Conservation (phyloP, 2,797 vertebrate genomes). For the Arremon brunneinucha region DNA sequence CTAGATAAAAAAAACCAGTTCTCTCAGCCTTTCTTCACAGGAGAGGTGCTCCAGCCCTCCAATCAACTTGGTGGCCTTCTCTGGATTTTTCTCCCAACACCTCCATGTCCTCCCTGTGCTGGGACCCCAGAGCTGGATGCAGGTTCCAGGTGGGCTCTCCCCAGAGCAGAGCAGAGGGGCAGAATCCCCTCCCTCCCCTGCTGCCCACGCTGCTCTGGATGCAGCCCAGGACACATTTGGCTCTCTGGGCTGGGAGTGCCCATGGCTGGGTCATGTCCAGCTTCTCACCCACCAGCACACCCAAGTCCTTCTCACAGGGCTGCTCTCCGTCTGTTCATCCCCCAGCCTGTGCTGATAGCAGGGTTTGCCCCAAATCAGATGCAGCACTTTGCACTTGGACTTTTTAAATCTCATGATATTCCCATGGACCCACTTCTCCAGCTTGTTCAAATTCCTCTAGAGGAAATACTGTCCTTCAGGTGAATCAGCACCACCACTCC, state of each 20-base stretch:
- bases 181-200: not conserved
- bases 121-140: not conserved
- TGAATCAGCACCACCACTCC: not conserved
- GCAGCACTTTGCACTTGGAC: too few relatives aligned
- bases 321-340: rapidly evolving
- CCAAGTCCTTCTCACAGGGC: rapidly evolving
- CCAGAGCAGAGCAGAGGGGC: not conserved
- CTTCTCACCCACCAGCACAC: not conserved
- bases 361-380: rapidly evolving
- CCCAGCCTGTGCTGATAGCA: rapidly evolving
- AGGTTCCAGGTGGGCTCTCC: not conserved
- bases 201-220: not conserved
- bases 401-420: not conserved
- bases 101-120: not conserved
- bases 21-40: too few relatives aligned
- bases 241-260: not conserved
- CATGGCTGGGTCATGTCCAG: not conserved
- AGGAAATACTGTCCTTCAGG: not conserved
- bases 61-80: too few relatives aligned
- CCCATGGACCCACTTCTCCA: not conserved
- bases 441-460: not conserved
- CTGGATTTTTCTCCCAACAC: too few relatives aligned
- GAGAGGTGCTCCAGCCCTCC: too few relatives aligned
- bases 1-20: not conserved
- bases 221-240: not conserved